Base-by-base conservation (phyloP, 2,888 invertebrate genomes). In the Trachelus iudaicus region DNA sequence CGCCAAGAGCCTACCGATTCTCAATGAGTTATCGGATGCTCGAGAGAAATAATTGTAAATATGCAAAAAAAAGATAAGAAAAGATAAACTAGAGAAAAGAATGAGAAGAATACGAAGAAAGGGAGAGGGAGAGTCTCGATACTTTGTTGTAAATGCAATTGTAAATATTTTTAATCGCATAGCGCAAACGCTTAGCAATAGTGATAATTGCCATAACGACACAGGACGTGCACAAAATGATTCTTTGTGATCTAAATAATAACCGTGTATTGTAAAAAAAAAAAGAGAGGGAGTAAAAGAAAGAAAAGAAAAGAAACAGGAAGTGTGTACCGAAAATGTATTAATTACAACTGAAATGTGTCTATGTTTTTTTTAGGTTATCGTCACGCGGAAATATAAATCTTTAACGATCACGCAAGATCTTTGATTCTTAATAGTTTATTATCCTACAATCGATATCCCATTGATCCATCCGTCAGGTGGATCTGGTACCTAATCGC, bases 211-310 rank as follows among this genome's bases (percentile, higher is more conserved):
- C 84, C 84, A 87, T 87, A 85, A 83, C 81, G 85, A 82, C 84
- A 79, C 84, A 84, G 85, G 85, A 83, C 81, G 81, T 85, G 88
- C 88, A 88, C 88, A 89, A 88, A 88, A 84, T 69, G 30, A 40
- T 76, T 75, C 73, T 75, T 81, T 80, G 75, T 79, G 74, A 81
- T 81, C 76, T 80, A 79, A 40, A 73, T 76, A 73, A 76, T 79
- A 80, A 76, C 77, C 76, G 74, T 80, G 80, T 79, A 79, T 69
- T 73, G 76, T 80, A 79, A 71, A 75, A 81, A n/a, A 79, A 71
- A 75, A 76, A 56, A 74, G 76, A 15, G 35, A 75, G 69, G 6
- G 15, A 73, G 34, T 11, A 31, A 30, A 23, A 74, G 35, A 69
- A 6, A 15, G 68, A n/a, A 34, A 12, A 73, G 4, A 79, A 69